Conservation (phyloP, 2,888 invertebrate species). For the Oxytorus armatus region DNA sequence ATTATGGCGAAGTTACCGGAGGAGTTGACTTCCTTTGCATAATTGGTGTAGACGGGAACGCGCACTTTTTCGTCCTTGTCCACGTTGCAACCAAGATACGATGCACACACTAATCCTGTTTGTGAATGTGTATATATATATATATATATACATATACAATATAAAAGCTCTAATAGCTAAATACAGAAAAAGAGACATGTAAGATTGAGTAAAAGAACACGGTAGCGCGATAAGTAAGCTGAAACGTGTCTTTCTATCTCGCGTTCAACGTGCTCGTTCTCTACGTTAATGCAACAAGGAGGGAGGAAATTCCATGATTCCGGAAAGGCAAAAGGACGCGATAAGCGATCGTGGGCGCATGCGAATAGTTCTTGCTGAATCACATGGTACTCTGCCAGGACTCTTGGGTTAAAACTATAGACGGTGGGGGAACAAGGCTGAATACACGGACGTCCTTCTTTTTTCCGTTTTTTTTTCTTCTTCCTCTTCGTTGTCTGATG, state of each 20-base stretch:
- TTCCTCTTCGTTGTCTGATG: slow-evolving; percentile 39
- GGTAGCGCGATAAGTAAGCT: slow-evolving; percentile 20
- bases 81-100: slow-evolving; percentile 7
- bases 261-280: neutral
- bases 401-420: neutral
- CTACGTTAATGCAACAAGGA: no score
- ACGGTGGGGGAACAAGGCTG: slow-evolving; percentile 14
- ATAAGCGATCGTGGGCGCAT: slow-evolving; percentile 62
- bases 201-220: slow-evolving; percentile 22
- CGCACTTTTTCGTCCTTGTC: slow-evolving; percentile 24
- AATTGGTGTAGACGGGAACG: slow-evolving; percentile 58
- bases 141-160: neutral
- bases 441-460: slow-evolving; percentile 9
- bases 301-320: slow-evolving; percentile 54
- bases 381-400: neutral
- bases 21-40: slow-evolving; percentile 64
- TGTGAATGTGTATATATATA: neutral
- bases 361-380: slow-evolving; percentile 48
- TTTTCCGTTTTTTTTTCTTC: slow-evolving; percentile 26
- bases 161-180: slow-evolving; percentile 1
- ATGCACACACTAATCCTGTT: neutral
- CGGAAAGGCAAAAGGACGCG: slow-evolving; percentile 60
- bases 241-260: slow-evolving; percentile 4
- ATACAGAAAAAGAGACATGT: slow-evolving; percentile 20
- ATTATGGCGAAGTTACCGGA: slow-evolving; percentile 15